These are phyloP conservation scores for Cantharis lateralis DNA, from an alignment of 2,888 invertebrate genomes.

Conservation along the genomic window DNA sequence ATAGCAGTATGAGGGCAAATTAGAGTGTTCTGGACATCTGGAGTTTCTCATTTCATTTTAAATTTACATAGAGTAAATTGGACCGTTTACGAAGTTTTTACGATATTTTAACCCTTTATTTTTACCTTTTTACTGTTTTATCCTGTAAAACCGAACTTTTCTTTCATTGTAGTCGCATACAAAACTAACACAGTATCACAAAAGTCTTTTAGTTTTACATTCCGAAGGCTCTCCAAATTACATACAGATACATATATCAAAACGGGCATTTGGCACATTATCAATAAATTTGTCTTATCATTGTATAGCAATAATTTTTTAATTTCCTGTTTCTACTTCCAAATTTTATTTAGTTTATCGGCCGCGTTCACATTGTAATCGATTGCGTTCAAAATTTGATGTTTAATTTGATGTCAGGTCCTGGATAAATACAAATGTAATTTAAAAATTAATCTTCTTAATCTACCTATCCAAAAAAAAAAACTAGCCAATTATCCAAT, in stretches of 20 bases:
- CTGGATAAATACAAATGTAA: background rate
- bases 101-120: background rate
- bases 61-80: background rate
- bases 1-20: background rate
- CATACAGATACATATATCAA: background rate
- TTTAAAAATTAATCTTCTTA: too few relatives aligned
- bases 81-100: background rate
- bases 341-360: background rate
- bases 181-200: background rate
- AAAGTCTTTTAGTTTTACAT: background rate
- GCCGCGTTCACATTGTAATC: background rate
- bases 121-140: background rate
- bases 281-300: background rate
- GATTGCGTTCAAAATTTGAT: background rate
- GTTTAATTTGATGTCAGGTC: background rate
- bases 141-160: background rate
- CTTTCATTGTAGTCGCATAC: background rate
- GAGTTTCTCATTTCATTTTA: background rate
- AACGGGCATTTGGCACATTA: background rate
- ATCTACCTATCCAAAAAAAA: too few relatives aligned
- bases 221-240: background rate
- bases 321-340: background rate
- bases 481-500: too few relatives aligned
- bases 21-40: background rate
- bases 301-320: background rate